Evolutionary conservation across 1,140 invertebrate genomes (phyloP).

Genomic region (Drosophila azteca): DNA sequence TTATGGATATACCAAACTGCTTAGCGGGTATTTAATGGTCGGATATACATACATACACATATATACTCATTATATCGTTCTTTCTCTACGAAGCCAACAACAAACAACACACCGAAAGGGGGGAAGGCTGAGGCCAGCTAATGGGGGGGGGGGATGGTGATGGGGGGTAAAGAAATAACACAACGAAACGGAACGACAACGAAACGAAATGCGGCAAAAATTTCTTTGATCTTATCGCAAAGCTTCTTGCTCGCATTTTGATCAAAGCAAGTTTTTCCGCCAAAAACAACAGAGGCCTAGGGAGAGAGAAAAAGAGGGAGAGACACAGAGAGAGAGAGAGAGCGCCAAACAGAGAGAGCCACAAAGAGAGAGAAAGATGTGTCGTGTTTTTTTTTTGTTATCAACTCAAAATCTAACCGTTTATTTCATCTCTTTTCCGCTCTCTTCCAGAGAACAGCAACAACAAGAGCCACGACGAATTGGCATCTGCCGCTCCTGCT

Average conservation of each 20-base stretch:
- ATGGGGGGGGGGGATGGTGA: neutral
- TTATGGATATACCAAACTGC: too few species aligned
- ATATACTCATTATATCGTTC: too few species aligned
- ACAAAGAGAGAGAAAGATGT: neutral
- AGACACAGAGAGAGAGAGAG: neutral
- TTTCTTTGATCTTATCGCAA: slow-evolving; percentile 84
- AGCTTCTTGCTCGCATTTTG: slow-evolving; percentile 84
- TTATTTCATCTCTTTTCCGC: slow-evolving; percentile 13
- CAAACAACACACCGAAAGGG: slow-evolving; percentile 34
- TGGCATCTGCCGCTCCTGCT: slow-evolving; percentile 1
- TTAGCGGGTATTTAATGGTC: too few species aligned
- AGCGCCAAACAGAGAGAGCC: neutral
- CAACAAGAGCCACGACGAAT: neutral
- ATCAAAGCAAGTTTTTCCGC: slow-evolving; percentile 84
- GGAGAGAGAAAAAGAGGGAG: neutral
- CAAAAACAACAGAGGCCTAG: slow-evolving; percentile 66
- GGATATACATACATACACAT: too few species aligned
- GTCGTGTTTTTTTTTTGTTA: slow-evolving; percentile 11
- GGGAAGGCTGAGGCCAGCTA: slow-evolving; percentile 13
- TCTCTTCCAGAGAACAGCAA: slow-evolving; percentile 34
- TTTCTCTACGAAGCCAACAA: slow-evolving; percentile 19
- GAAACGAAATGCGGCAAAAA: slow-evolving; percentile 80
- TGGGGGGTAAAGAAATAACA: slow-evolving; percentile 32
- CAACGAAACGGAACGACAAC: slow-evolving; percentile 51
- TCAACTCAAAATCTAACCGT: slow-evolving; percentile 1